These are phyloP conservation scores for Acromyrmex heyeri DNA, from an alignment of 1,140 invertebrate genomes.

Conservation along the genomic window DNA sequence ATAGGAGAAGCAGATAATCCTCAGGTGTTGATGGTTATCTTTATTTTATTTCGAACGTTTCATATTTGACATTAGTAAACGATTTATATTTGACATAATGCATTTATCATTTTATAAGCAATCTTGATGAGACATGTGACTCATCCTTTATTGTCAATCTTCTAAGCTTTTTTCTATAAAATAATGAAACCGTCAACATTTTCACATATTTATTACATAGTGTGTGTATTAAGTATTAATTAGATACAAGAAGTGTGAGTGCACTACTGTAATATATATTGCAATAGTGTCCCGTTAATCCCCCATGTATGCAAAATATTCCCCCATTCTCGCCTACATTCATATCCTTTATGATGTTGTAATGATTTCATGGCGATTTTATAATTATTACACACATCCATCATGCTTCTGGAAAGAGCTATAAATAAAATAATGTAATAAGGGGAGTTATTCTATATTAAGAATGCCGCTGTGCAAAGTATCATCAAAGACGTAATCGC, in stretches of 20 bases:
- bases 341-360: neutral
- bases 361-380: neutral
- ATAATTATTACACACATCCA: neutral
- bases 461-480: neutral
- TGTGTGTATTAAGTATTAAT: too few relatives aligned
- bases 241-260: too few relatives aligned
- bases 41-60: too few relatives aligned
- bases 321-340: neutral
- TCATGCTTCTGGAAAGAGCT: neutral
- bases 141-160: neutral
- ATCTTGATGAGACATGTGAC: neutral
- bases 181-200: neutral
- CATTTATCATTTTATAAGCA: neutral
- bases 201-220: neutral
- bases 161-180: neutral
- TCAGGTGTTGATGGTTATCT: too few relatives aligned
- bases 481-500: constrained; percentile 20
- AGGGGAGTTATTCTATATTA: neutral
- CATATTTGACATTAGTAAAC: too few relatives aligned
- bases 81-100: neutral
- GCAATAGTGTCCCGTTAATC: too few relatives aligned
- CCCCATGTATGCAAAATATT: too few relatives aligned
- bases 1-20: too few relatives aligned
- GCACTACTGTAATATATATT: too few relatives aligned
- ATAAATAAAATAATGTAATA: constrained; percentile 12